Percentiles rank a stretch among this genome's conserved stretches.
Evolutionary conservation across 2,797 vertebrate genomes (phyloP).

Genomic region (Halcyon chelicuti): DNA sequence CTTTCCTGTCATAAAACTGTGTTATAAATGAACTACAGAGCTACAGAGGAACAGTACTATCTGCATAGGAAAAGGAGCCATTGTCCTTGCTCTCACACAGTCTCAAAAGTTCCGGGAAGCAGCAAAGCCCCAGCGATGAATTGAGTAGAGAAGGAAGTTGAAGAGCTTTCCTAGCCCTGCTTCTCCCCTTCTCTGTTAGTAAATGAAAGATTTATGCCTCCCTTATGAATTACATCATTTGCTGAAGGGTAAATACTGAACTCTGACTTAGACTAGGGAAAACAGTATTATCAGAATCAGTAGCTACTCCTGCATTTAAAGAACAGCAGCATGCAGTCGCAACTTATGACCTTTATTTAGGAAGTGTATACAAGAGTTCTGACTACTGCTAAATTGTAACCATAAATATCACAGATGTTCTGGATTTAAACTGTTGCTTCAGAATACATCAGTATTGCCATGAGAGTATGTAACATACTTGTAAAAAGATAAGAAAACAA

Average conservation of each 20-base stretch:
- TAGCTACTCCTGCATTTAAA: neutral
- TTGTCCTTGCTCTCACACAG: neutral
- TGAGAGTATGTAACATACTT: rapidly evolving
- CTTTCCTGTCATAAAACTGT: neutral
- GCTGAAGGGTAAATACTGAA: neutral
- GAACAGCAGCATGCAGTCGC: neutral
- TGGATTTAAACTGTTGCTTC: neutral
- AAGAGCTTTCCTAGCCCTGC: neutral
- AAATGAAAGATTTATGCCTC: neutral
- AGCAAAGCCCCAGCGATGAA: neutral
- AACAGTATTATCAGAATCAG: neutral
- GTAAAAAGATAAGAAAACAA: neutral
- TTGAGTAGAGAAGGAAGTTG: neutral
- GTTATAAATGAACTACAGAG: neutral
- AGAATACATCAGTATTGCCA: neutral
- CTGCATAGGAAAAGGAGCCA: neutral
- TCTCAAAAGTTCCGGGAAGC: neutral
- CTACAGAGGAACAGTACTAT: neutral
- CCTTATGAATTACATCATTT: neutral
- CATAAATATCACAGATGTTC: neutral
- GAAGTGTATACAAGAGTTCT: neutral
- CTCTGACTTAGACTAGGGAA: neutral
- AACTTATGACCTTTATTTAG: neutral
- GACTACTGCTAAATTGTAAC: neutral
- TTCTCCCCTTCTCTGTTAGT: neutral